Percentiles rank a stretch among this genome's conserved stretches.
Conservation (phyloP, 2,888 invertebrate genomes). For the Electrophaes corylata region DNA sequence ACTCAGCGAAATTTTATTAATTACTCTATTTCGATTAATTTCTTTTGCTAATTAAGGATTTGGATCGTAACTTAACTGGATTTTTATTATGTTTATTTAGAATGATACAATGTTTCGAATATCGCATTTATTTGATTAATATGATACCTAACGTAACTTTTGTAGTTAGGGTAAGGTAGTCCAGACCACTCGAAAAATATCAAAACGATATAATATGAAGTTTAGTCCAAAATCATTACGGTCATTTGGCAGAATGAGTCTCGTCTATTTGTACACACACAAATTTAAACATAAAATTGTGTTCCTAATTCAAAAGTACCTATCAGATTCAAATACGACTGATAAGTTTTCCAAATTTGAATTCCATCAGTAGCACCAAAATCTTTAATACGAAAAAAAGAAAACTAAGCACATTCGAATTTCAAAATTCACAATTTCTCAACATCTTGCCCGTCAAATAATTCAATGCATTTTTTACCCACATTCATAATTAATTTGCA, state of each 20-base stretch:
- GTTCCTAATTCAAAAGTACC: not conserved
- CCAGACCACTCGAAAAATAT: too few relatives aligned
- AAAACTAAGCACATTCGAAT: not conserved
- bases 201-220: too few relatives aligned
- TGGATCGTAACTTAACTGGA: slow-evolving; percentile 48
- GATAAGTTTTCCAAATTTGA: not conserved
- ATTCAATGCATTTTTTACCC: slow-evolving; percentile 1
- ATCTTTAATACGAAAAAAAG: not conserved
- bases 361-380: not conserved
- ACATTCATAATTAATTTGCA: slow-evolving; percentile 3
- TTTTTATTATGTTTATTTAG: not conserved
- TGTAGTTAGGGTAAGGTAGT: too few relatives aligned
- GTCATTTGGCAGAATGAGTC: too few relatives aligned
- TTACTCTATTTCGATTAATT: slow-evolving; percentile 63
- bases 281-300: too few relatives aligned
- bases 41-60: slow-evolving; percentile 47
- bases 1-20: slow-evolving; percentile 62
- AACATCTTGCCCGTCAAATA: slow-evolving; percentile 2
- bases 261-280: too few relatives aligned
- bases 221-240: too few relatives aligned
- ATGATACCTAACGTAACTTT: too few relatives aligned
- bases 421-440: slow-evolving; percentile 2
- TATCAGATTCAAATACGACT: not conserved
- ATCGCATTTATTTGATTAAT: too few relatives aligned
- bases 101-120: too few relatives aligned